These are phyloP conservation scores for Leistus spinibarbis DNA, from an alignment of 2,888 invertebrate genomes.

Conservation along the genomic window DNA sequence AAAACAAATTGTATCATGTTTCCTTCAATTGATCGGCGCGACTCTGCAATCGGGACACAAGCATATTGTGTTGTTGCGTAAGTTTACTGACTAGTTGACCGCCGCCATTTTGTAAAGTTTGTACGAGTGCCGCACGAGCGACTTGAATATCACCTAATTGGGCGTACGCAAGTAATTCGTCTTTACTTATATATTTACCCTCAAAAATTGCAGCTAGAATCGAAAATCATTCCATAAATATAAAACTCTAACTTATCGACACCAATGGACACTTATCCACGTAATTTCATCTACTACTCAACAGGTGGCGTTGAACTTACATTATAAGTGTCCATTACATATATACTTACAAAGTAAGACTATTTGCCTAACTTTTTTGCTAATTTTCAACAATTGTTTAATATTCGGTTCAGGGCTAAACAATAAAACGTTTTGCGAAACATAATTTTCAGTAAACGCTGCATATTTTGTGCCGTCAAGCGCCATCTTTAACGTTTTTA, in stretches of 20 bases:
- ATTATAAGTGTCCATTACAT: too few species aligned
- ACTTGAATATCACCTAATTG: conserved; percentile 68
- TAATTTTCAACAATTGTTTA: conserved; percentile 65
- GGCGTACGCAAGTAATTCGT: conserved; percentile 71
- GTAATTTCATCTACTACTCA: too few species aligned
- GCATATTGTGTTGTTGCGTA: conserved; percentile 69
- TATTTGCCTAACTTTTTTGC: conserved; percentile 74
- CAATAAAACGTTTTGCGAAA: conserved; percentile 68
- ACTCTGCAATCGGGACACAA: conserved; percentile 71
- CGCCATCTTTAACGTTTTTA: conserved; percentile 69
- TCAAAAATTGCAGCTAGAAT: conserved; percentile 73
- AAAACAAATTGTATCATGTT: conserved; percentile 3
- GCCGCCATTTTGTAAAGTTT: conserved; percentile 70
- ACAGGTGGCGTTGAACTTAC: too few species aligned
- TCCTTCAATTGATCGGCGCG: conserved; percentile 57
- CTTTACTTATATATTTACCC: conserved; percentile 69
- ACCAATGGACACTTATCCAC: too few species aligned
- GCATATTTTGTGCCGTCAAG: conserved; percentile 72
- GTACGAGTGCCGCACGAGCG: conserved; percentile 71
- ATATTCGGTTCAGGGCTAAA: conserved; percentile 73
- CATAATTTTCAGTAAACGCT: conserved; percentile 67
- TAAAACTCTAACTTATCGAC: conserved; percentile 6
- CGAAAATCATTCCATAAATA: background rate
- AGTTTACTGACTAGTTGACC: conserved; percentile 69
- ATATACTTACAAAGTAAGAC: conserved; percentile 67